Evolutionary conservation across 2,888 invertebrate species (phyloP).

Genomic region (Chromoteleia sp.): DNA sequence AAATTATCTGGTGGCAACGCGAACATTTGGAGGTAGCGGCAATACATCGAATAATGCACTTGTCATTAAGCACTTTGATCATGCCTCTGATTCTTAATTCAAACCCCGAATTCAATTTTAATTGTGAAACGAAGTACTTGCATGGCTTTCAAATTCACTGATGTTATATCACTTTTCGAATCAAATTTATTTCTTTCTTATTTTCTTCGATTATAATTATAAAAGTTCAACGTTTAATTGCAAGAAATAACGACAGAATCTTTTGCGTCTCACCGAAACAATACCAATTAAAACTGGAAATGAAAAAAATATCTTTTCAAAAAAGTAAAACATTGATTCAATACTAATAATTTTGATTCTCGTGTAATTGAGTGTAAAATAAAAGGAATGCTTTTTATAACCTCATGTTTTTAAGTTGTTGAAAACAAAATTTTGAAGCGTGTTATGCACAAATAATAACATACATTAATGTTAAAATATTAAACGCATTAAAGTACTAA

Average conservation of each 20-base stretch:
- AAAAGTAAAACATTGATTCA: too few species aligned
- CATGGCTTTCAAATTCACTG: conserved; percentile 3
- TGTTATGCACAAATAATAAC: too few species aligned
- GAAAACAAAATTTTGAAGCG: too few species aligned
- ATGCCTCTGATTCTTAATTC: conserved; percentile 28
- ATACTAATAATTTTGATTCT: too few species aligned
- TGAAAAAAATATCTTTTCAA: neutral
- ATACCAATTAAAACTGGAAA: conserved; percentile 2
- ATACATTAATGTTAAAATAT: conserved; percentile 3
- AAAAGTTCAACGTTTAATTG: conserved; percentile 2
- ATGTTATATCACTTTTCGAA: conserved; percentile 4
- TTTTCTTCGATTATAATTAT: too few species aligned
- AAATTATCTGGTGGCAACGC: conserved; percentile 61
- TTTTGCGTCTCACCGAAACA: neutral
- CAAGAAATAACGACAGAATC: conserved; percentile 5
- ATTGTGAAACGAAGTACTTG: conserved; percentile 16
- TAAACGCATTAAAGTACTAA: too few species aligned
- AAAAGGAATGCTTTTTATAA: too few species aligned
- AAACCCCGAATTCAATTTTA: conserved; percentile 24
- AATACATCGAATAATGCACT: conserved; percentile 40
- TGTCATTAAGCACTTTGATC: conserved; percentile 40
- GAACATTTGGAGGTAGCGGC: conserved; percentile 22
- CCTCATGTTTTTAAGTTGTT: too few species aligned
- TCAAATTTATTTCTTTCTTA: neutral
- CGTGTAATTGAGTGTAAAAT: too few species aligned